These are phyloP conservation scores for Petrocephalus zakoni DNA, from an alignment of 2,113 vertebrate genomes.

Conservation along the genomic window DNA sequence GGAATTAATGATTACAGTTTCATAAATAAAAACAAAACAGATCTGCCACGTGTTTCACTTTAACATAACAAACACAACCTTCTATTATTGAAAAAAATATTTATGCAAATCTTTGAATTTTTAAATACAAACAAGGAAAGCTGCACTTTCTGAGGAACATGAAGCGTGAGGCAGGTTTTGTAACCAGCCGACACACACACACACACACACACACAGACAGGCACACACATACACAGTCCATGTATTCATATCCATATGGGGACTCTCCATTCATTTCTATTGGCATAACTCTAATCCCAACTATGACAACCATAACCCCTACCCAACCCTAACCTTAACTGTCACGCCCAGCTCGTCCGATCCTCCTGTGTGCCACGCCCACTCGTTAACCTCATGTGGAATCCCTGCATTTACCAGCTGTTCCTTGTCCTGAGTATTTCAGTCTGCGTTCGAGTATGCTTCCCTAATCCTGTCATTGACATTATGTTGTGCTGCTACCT, in stretches of 20 bases:
- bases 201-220: not conserved
- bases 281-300: not conserved
- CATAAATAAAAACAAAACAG: not conserved
- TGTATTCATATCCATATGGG: not conserved
- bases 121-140: not conserved
- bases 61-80: not conserved
- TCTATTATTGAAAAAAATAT: not conserved
- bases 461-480: too few relatives aligned
- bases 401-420: too few relatives aligned
- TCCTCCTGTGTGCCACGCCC: too few relatives aligned
- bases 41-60: not conserved
- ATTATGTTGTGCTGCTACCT: too few relatives aligned
- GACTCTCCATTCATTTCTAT: not conserved
- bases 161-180: not conserved
- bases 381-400: too few relatives aligned
- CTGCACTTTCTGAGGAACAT: not conserved
- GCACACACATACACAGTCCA: too few relatives aligned
- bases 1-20: not conserved
- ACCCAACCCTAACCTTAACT: too few relatives aligned
- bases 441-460: too few relatives aligned
- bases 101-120: not conserved
- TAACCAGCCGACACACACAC: not conserved
- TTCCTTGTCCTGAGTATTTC: too few relatives aligned
- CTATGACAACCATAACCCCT: not conserved
- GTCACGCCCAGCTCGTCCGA: too few relatives aligned